Evolutionary conservation across 2,797 vertebrate genomes (phyloP).

Genomic region (Enteromius viviparus): DNA sequence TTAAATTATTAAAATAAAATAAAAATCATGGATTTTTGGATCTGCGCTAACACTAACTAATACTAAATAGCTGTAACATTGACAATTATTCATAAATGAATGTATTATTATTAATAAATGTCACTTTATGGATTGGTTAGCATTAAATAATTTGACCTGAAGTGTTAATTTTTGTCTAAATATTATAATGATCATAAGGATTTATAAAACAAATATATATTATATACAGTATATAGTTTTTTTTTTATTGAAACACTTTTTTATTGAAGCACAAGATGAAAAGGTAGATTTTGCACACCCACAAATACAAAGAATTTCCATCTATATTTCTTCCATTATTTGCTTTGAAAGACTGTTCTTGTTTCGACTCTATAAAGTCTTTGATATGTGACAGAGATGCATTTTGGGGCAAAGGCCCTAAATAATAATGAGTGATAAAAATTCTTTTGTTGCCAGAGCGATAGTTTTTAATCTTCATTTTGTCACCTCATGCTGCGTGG

Average conservation of each 20-base stretch:
- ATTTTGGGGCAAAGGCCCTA: slow-evolving; percentile 3
- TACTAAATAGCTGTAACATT: not conserved
- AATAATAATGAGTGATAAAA: slow-evolving; percentile 34
- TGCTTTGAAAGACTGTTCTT: slow-evolving; percentile 3
- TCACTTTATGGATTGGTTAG: not conserved
- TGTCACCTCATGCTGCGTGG: not conserved
- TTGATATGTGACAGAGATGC: not conserved
- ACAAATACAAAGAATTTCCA: slow-evolving; percentile 1
- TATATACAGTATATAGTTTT: not conserved
- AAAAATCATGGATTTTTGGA: not conserved
- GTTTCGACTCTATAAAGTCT: slow-evolving; percentile 1
- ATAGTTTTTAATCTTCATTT: slow-evolving; percentile 15
- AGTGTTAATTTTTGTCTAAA: not conserved
- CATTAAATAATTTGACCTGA: not conserved
- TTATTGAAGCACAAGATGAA: slow-evolving; percentile 1
- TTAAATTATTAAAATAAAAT: not conserved
- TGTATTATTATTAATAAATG: no score
- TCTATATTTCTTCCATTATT: not conserved
- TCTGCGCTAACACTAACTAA: not conserved
- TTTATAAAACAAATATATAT: no score
- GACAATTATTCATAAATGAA: no score
- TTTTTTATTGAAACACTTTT: not conserved
- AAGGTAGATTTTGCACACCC: not conserved
- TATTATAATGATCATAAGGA: not conserved
- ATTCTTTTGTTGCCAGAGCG: slow-evolving; percentile 6